Percentiles rank a stretch among this genome's conserved stretches.
These are phyloP conservation scores for rat (Rattus norvegicus) DNA, from an alignment of 2,113 vertebrate species.

Conservation along the genomic window DNA sequence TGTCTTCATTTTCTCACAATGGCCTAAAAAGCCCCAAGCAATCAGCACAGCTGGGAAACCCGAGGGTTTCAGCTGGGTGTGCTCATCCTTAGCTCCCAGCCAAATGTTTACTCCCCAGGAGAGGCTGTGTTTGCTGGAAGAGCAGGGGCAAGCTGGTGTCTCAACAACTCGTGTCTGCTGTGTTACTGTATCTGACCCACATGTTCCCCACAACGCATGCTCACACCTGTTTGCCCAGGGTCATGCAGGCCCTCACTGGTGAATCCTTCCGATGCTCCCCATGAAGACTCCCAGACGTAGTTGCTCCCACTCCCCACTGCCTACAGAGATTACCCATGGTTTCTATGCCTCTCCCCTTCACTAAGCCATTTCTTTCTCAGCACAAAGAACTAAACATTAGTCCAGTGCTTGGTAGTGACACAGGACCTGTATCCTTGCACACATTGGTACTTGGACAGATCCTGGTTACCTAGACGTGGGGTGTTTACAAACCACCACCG, in stretches of 20 bases:
- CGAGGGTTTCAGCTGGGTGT: conserved; percentile 52
- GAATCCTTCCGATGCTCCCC: neutral
- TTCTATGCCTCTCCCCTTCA: neutral
- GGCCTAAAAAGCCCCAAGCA: conserved; percentile 37
- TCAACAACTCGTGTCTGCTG: neutral
- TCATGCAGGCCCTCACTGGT: too few species aligned
- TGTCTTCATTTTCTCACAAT: conserved; percentile 62
- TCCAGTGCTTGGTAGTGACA: neutral
- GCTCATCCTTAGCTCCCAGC: conserved; percentile 59
- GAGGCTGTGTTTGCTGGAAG: neutral
- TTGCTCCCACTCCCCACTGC: neutral
- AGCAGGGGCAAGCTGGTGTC: neutral
- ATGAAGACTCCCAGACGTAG: neutral
- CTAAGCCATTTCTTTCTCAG: neutral
- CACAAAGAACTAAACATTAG: neutral
- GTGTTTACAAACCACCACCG: neutral
- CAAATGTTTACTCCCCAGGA: conserved; percentile 22
- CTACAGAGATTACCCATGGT: neutral
- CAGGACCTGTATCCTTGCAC: neutral
- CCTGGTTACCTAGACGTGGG: neutral
- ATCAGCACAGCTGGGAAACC: conserved; percentile 57
- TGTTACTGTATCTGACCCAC: neutral
- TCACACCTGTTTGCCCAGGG: neutral
- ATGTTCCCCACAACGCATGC: neutral
- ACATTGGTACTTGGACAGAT: neutral